Base-by-base conservation (phyloP, 2,888 invertebrate genomes). In the Gymnoscelis rufifasciata region DNA sequence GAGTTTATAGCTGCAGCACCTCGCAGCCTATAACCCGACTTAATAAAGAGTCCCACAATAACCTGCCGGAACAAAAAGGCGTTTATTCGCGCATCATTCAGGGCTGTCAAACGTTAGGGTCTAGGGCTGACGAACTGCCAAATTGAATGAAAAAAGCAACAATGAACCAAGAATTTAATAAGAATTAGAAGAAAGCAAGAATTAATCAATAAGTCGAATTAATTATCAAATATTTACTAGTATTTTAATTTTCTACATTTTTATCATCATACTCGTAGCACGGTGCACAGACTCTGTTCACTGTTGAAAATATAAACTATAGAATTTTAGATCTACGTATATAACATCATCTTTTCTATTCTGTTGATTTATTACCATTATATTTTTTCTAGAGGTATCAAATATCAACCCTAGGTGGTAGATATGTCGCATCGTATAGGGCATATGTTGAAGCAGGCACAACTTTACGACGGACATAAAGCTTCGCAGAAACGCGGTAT, bases 401-500 rank as follows among this genome's bases (percentile, higher is more conserved):
- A 33, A 37, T 13, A 26, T 15, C 51, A 51, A 13, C 45, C 45
- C 50, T 50, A 26, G 27, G 27, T 43, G 15, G 35, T 42, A 42
- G 35, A 35, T 19, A 53, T 56, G 54, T 56, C 44, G 51, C 54
- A 51, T 54, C 48, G 52, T 42, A 43, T 33, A 51, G 42, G 52
- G 58, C 56, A 59, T 56, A 53, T 59, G 58, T 56, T 51, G 43
- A 44, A 51, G 52, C 58, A 58, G 47, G 46, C 55, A 65, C 62
- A 66, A 66, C 70, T 81, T 82, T 82, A 82, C 66, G 76, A 70
- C 65, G 50, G 51, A 54, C 72, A 78, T 80, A 79, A 81, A 78
- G 72, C 71, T 66, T 60, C 59, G 59, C 50, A 50, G 58, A 53
- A 56, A 56, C 48, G 56, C 46, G 44, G 52, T 49, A 55, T 56